Percentiles rank a stretch among this genome's conserved stretches.
Evolutionary conservation across 2,888 invertebrate species (phyloP).

Genomic region (Leucania comma): DNA sequence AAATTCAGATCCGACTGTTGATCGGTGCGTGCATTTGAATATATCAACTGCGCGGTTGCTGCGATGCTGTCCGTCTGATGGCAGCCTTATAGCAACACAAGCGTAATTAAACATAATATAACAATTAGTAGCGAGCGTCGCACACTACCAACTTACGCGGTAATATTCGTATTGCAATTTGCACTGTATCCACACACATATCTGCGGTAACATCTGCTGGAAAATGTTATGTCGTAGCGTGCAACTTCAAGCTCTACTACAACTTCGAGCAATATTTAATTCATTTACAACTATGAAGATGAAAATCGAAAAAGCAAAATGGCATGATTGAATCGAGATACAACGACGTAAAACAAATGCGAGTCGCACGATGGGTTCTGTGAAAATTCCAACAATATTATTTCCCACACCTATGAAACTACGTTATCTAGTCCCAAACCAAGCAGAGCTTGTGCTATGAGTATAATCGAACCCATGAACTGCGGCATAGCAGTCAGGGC

Average conservation of each 20-base stretch:
- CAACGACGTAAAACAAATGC: constrained; percentile 16
- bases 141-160: constrained; percentile 28
- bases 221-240: constrained; percentile 45
- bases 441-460: too few species aligned
- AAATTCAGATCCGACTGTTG: too few species aligned
- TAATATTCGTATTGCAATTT: constrained; percentile 55
- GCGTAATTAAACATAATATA: constrained; percentile 50
- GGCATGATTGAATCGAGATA: constrained; percentile 38
- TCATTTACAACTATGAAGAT: constrained; percentile 25
- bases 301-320: constrained; percentile 32
- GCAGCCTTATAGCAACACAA: constrained; percentile 24
- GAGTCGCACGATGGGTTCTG: too few species aligned
- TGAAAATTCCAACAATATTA: too few species aligned
- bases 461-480: too few species aligned
- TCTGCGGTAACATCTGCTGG: constrained; percentile 39
- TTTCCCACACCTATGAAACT: too few species aligned
- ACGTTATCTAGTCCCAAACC: too few species aligned
- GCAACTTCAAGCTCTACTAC: constrained; percentile 10
- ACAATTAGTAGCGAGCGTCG: constrained; percentile 50
- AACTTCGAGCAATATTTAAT: constrained; percentile 19
- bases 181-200: constrained; percentile 32
- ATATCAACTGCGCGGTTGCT: too few species aligned
- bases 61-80: too few species aligned
- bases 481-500: too few species aligned
- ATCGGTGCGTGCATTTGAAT: too few species aligned